Percentiles rank a stretch among this genome's conserved stretches.
Conservation (phyloP, 2,888 invertebrate genomes). For the Gasteruption jaculator region DNA sequence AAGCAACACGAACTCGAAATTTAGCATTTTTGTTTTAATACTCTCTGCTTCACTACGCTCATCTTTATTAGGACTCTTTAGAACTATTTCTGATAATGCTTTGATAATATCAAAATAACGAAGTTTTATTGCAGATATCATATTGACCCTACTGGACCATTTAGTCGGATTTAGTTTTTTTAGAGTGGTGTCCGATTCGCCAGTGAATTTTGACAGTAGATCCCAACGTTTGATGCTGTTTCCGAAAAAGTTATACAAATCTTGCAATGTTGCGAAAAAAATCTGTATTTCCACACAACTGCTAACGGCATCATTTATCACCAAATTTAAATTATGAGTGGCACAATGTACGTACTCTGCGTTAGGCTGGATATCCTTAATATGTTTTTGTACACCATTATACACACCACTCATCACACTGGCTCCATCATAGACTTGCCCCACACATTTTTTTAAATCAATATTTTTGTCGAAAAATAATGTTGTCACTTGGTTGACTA, state of each 20-base stretch:
- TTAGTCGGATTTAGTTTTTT: slow-evolving; percentile 37
- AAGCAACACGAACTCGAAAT: slow-evolving; percentile 25
- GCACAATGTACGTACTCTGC: slow-evolving; percentile 27
- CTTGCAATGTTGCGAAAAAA: slow-evolving; percentile 21
- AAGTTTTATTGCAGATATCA: slow-evolving; percentile 28
- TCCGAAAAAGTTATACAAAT: slow-evolving; percentile 28
- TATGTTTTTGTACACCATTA: slow-evolving; percentile 29
- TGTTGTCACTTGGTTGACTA: slow-evolving; percentile 28
- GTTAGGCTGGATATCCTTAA: slow-evolving; percentile 30
- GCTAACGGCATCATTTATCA: slow-evolving; percentile 28
- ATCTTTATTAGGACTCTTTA: slow-evolving; percentile 20
- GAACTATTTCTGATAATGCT: slow-evolving; percentile 25
- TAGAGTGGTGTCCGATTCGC: slow-evolving; percentile 26
- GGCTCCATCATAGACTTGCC: slow-evolving; percentile 38
- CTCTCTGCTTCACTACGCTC: slow-evolving; percentile 23
- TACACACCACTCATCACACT: slow-evolving; percentile 34
- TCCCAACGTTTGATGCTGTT: slow-evolving; percentile 32
- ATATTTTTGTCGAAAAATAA: slow-evolving; percentile 25
- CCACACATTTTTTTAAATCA: slow-evolving; percentile 23
- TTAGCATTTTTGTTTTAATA: slow-evolving; percentile 26
- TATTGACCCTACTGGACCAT: slow-evolving; percentile 31
- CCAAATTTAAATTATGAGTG: slow-evolving; percentile 27
- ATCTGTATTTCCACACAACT: slow-evolving; percentile 11
- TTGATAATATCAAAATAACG: slow-evolving; percentile 27
- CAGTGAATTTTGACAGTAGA: slow-evolving; percentile 28